These are phyloP conservation scores for Ceratina japonica DNA, from an alignment of 1,140 invertebrate genomes.

Conservation along the genomic window DNA sequence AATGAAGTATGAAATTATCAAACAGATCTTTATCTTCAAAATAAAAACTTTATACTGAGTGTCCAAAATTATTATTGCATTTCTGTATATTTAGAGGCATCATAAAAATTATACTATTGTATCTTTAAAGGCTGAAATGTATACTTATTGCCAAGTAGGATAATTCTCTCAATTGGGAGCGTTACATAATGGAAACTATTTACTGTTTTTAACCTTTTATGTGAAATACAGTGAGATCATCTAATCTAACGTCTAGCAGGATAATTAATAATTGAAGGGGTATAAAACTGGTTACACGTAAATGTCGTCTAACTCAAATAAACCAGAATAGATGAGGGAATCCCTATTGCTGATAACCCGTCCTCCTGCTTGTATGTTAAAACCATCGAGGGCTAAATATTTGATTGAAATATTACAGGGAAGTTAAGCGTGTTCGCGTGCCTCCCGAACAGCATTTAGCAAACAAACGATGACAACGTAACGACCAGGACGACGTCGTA, in stretches of 20 bases:
- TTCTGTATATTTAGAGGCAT: no score
- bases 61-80: no score
- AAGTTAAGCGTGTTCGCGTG: constrained; percentile 66
- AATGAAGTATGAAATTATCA: not conserved
- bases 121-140: no score
- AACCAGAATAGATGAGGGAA: constrained; percentile 2
- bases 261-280: constrained; percentile 66
- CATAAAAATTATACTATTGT: no score
- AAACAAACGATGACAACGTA: constrained; percentile 26
- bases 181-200: constrained; percentile 43
- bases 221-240: no score
- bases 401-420: constrained; percentile 72
- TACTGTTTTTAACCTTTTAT: no score
- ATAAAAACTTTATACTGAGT: not conserved
- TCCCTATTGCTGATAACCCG: constrained; percentile 34
- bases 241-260: no score
- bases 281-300: constrained; percentile 63
- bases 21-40: not conserved
- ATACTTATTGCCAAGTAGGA: no score
- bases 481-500: not conserved
- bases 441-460: constrained; percentile 60
- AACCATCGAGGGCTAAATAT: constrained; percentile 72
- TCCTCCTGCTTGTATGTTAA: constrained; percentile 54
- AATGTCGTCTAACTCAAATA: constrained; percentile 56
- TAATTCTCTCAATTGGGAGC: constrained; percentile 29